phyloP scores from a whole-genome alignment of 2,797 vertebrate genomes.

The Arnoldichthys spilopterus region DNA sequence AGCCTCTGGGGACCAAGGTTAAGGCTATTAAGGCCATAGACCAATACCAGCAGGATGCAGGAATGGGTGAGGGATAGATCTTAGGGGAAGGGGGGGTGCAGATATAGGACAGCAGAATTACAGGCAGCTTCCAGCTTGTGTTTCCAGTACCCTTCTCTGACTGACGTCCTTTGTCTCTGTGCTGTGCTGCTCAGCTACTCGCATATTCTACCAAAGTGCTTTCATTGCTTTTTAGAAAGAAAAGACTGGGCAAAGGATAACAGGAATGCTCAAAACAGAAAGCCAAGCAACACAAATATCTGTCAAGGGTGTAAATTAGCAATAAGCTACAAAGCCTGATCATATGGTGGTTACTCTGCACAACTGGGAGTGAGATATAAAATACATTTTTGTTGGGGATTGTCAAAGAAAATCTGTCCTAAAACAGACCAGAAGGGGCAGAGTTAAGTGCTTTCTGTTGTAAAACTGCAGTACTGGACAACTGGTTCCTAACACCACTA shows the following conservation, averaged over 20 bases:
- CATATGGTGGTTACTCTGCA: constrained; percentile 58
- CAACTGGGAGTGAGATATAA: constrained; percentile 65
- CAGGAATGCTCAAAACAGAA: constrained; percentile 39
- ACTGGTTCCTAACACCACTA: constrained; percentile 46
- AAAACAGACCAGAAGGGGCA: constrained; percentile 72
- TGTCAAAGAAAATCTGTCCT: constrained; percentile 84
- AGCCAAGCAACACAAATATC: constrained; percentile 32
- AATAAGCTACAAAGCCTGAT: constrained; percentile 26
- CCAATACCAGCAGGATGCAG: constrained; percentile 30
- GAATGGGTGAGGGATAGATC: constrained; percentile 19
- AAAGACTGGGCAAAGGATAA: constrained; percentile 30
- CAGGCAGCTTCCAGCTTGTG: constrained; percentile 34
- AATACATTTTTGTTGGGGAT: constrained; percentile 77
- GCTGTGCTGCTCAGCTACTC: constrained; percentile 53
- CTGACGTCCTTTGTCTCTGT: constrained; percentile 43
- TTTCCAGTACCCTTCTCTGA: neutral
- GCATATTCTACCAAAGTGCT: constrained; percentile 70
- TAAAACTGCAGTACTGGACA: constrained; percentile 66
- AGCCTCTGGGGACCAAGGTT: constrained; percentile 52
- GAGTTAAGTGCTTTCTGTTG: constrained; percentile 86
- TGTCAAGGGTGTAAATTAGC: constrained; percentile 22
- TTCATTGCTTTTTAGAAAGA: constrained; percentile 60
- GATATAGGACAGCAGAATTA: constrained; percentile 33
- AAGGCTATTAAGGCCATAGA: constrained; percentile 54
- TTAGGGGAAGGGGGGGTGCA: neutral